Base-by-base conservation (phyloP, 2,888 invertebrate species). In the Apoderus coryli region DNA sequence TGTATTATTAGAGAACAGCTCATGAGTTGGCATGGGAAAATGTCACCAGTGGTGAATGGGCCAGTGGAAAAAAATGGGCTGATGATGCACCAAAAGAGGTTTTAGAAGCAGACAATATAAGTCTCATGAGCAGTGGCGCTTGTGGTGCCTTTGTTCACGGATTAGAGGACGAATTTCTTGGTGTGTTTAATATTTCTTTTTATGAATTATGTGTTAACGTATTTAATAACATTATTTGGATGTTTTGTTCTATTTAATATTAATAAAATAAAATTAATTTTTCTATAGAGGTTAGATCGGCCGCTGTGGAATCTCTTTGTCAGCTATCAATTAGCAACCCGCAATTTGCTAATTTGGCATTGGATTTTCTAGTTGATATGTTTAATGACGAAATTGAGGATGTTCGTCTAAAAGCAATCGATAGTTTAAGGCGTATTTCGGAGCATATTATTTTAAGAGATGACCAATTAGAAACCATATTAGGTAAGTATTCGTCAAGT, bases 321-420 rank as follows among this genome's bases (percentile, higher is more conserved):
- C 65, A 76, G 42, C 60, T 98, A 40, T 89, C 95, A 0, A 59
- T 84, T 38, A 73, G 78, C 44, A 84, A 88, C 48, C 66, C 78
- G 0, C 67, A 72, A 22, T 93, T 95, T 61, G 90, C 96, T 1
- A 74, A 75, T 29, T 73, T 85, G 14, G 84, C 89, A 0, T 65
- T 96, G 16, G 96, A 98, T 57, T 95, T 93, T 53, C 67, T 98
- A 25, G 95, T 98, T 2, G 96, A 98, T 55, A 98, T 98, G 96
- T 96, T 98, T 57, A 98, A 98, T 57, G 96, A 98, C 53, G 98
- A 98, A 67, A 98, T 98, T 41, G 93, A 96, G 59, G 86, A 86
- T 52, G 95, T 96, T 7, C 69, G 93, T 11, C 64, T 96, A 32
- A 82, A 86, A 49, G 93, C 96, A 2, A 95, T 98, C 43, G 85